A percentile compares a stretch with the other conserved stretches of the same genome.
phyloP scores from a whole-genome alignment of 2,113 vertebrate species.

The Oryzias celebensis region DNA sequence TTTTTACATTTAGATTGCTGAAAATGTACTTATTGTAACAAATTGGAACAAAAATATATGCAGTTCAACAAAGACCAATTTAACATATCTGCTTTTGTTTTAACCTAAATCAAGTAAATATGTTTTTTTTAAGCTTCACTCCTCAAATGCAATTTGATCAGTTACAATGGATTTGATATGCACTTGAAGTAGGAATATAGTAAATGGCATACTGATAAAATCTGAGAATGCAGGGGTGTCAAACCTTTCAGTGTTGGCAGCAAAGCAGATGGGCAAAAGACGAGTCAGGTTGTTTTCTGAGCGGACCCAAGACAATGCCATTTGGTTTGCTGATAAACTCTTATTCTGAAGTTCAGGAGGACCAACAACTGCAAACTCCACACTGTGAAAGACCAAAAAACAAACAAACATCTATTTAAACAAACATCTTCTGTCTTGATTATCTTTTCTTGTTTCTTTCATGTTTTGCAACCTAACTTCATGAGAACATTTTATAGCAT shows the following conservation, averaged over 20 bases:
- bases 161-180: too few species aligned
- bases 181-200: too few species aligned
- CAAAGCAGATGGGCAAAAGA: slow-evolving; percentile 71
- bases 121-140: too few species aligned
- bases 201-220: neutral
- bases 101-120: too few species aligned
- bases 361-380: slow-evolving; percentile 67
- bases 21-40: too few species aligned
- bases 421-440: too few species aligned
- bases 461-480: neutral
- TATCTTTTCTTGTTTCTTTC: neutral
- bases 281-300: slow-evolving; percentile 51
- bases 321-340: slow-evolving; percentile 2
- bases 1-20: too few species aligned
- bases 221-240: neutral
- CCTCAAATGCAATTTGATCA: too few species aligned
- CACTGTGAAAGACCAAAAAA: slow-evolving; percentile 36
- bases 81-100: too few species aligned
- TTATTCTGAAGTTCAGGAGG: slow-evolving; percentile 59
- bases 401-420: neutral
- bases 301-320: slow-evolving; percentile 63
- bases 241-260: slow-evolving; percentile 67
- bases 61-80: too few species aligned
- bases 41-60: too few species aligned
- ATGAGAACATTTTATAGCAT: too few species aligned